Evolutionary conservation across 2,797 vertebrate genomes (phyloP), one percentile per base, ranked within the genome.

Genomic region (Danio kyathit): DNA sequence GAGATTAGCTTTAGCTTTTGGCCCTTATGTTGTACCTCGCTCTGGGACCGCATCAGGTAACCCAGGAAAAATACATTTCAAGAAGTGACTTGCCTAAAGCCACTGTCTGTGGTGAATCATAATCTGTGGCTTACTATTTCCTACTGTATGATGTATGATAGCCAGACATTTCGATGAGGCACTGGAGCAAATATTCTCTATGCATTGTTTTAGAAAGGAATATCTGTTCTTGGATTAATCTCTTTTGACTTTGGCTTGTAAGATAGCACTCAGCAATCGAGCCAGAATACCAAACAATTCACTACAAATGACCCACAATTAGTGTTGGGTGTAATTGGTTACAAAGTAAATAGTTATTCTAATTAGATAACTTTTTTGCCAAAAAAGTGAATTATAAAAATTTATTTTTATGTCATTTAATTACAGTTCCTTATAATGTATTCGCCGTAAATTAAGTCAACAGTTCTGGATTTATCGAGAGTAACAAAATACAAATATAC

Each of bases 1-100:
- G 73, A 84, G 81, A 87, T 87, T 79, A 84, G 61, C 83, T 70
- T 59, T 61, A 21, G 63, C 51, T 81, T 69, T 73, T 74, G 59
- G 81, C 67, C 77, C 57, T 29, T 38, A 82, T 78, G 72, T 72
- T 81, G 48, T 70, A 80, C 71, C 74, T 85, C 59, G 65, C 19
- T 74, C 46, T 56, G 56, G 64, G 46, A 63, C 17, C 5, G 21
- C 51, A 63, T 56, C 70, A 72, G 69, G 76, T 76, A 66, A 67
- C 70, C 21, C 29, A 4, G 61, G 57, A 57, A 78, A 75, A 76
- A 84, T 79, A 48, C n/a, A 29, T 81, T 78, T 72, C 73, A 79
- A 70, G 80, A 77, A 49, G 48, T 67, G 67, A 77, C 84, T 82
- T 83, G 80, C 54, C 54, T 61, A 29, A 63, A 52, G 59, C 29